Evolutionary conservation across 2,888 invertebrate genomes (phyloP).

Genomic region (Sympetrum striolatum): DNA sequence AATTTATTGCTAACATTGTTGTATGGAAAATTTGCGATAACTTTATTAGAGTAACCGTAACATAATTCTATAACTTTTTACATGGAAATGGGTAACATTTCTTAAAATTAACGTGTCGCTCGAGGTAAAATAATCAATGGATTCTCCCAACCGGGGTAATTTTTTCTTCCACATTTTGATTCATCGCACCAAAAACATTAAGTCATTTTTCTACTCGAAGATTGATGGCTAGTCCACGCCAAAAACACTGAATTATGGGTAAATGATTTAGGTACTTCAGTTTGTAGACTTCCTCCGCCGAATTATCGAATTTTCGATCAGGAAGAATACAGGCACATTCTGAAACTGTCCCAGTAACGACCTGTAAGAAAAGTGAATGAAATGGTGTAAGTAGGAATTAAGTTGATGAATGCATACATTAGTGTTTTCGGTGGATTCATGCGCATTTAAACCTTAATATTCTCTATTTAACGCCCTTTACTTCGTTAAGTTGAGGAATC

Average conservation of each 20-base stretch:
- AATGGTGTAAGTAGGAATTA: background rate
- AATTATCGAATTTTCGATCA: background rate
- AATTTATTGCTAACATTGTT: background rate
- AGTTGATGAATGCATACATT: no score
- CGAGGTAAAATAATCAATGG: background rate
- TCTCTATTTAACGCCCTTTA: no score
- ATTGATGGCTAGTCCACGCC: background rate
- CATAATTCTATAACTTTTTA: conserved; percentile 29
- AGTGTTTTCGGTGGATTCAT: no score
- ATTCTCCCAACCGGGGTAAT: background rate
- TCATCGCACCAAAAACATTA: background rate
- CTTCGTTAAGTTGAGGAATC: no score
- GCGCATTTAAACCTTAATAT: no score
- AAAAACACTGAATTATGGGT: conserved; percentile 8
- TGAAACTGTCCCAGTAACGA: background rate
- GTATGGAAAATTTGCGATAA: conserved; percentile 24
- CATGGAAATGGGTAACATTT: background rate
- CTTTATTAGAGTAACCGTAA: conserved; percentile 21
- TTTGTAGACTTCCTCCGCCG: background rate
- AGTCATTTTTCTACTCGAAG: background rate
- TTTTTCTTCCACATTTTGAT: background rate
- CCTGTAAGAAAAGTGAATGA: background rate
- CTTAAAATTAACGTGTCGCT: background rate
- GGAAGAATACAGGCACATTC: background rate
- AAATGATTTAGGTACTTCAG: conserved; percentile 26